phyloP scores from a whole-genome alignment of 1,140 invertebrate species.

The Mesaphorura yosii region DNA sequence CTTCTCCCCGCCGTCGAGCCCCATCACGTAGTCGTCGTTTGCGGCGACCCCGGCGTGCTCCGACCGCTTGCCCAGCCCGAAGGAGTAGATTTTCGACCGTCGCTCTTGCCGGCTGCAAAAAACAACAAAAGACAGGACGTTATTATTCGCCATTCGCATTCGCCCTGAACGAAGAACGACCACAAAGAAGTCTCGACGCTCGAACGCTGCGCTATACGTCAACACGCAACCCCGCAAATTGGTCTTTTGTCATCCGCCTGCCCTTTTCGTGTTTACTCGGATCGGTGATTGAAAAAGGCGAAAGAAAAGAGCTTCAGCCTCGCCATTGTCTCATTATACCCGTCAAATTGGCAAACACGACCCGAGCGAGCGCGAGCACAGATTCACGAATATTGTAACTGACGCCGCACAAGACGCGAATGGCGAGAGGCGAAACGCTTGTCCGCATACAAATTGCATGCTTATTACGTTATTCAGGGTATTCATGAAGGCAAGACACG shows the following conservation, averaged over 20 bases:
- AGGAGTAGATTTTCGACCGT: conserved; percentile 31
- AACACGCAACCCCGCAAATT: background rate
- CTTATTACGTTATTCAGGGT: no score
- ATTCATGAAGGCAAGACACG: no score
- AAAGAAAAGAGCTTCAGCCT: no score
- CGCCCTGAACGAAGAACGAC: background rate
- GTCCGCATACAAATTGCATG: no score
- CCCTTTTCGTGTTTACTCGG: background rate
- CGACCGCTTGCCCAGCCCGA: conserved; percentile 28
- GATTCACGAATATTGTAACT: no score
- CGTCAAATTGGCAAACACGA: no score
- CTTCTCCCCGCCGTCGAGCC: no score
- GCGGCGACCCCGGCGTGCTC: background rate
- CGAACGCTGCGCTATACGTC: background rate
- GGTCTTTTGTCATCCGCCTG: background rate
- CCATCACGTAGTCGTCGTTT: conserved; percentile 14
- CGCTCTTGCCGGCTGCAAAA: conserved; percentile 24
- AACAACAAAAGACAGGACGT: background rate
- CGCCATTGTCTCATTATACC: no score
- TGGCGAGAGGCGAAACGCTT: no score
- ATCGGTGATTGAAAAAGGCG: background rate
- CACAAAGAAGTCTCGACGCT: background rate
- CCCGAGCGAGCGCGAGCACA: no score
- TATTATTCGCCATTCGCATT: background rate
- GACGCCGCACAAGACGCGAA: no score